Evolutionary conservation across 2,113 vertebrate genomes (phyloP).

Genomic region (Buteo buteo): DNA sequence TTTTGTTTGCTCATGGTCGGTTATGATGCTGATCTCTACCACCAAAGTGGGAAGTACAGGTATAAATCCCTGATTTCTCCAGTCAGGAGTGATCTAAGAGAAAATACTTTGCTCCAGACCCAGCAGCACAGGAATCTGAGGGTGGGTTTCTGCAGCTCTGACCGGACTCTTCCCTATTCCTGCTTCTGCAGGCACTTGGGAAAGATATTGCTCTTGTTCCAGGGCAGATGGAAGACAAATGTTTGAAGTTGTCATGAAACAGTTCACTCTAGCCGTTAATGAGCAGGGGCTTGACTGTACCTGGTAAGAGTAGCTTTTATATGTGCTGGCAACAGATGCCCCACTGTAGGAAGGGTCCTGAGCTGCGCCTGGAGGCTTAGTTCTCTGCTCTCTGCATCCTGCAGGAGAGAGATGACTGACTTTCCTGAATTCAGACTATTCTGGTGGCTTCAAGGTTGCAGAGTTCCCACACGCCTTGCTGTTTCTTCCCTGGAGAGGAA

Average conservation of each 20-base stretch:
- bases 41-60: not conserved
- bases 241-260: not conserved
- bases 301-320: not conserved
- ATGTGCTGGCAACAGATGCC: not conserved
- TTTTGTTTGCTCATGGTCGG: not conserved
- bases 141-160: not conserved
- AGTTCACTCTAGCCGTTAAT: not conserved
- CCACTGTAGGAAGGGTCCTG: not conserved
- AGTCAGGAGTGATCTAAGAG: not conserved
- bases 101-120: not conserved
- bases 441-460: not conserved
- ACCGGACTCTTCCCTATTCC: not conserved
- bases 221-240: not conserved
- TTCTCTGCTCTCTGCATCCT: not conserved
- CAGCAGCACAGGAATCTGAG: not conserved
- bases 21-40: not conserved
- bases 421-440: not conserved
- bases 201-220: not conserved
- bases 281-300: not conserved
- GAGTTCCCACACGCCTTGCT: not conserved
- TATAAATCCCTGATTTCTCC: not conserved
- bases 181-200: not conserved
- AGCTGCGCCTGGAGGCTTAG: not conserved
- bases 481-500: not conserved
- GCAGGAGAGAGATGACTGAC: not conserved